A percentile compares a stretch with the other conserved stretches of the same genome.
Conservation (phyloP, 2,888 invertebrate genomes). For the Plebejus melissa region DNA sequence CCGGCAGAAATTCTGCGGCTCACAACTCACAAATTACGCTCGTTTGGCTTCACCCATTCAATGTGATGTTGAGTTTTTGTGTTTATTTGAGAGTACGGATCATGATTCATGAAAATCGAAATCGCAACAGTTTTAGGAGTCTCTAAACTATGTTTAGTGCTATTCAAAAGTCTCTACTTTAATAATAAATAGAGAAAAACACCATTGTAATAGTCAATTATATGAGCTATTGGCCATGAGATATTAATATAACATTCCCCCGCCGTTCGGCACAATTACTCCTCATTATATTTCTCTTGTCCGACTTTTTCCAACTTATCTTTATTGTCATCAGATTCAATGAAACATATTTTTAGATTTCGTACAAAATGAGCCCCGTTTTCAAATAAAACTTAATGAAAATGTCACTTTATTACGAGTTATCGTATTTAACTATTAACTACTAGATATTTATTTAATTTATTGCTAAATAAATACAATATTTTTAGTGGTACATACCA, state of each 20-base stretch:
- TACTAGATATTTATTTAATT: not conserved
- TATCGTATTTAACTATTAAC: not conserved
- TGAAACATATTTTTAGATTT: constrained; percentile 9
- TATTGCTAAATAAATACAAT: not conserved
- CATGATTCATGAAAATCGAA: too few species aligned
- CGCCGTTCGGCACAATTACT: constrained; percentile 27
- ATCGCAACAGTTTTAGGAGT: too few species aligned
- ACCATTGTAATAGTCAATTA: constrained; percentile 42
- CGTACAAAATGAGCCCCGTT: not conserved
- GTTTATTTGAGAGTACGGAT: too few species aligned
- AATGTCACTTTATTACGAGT: not conserved
- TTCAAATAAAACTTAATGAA: not conserved
- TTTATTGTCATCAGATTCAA: constrained; percentile 13
- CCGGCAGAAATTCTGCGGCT: too few species aligned
- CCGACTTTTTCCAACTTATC: constrained; percentile 14
- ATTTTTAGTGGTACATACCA: not conserved
- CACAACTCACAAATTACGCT: too few species aligned
- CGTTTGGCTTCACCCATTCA: too few species aligned
- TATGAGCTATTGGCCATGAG: constrained; percentile 48
- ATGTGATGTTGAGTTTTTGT: too few species aligned
- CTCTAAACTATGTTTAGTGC: too few species aligned
- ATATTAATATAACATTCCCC: constrained; percentile 45
- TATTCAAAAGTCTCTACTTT: too few species aligned
- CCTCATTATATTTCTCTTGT: constrained; percentile 24
- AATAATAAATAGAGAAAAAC: not conserved